Conservation (phyloP, 2,888 invertebrate genomes). For the Cerastis rubricosa region DNA sequence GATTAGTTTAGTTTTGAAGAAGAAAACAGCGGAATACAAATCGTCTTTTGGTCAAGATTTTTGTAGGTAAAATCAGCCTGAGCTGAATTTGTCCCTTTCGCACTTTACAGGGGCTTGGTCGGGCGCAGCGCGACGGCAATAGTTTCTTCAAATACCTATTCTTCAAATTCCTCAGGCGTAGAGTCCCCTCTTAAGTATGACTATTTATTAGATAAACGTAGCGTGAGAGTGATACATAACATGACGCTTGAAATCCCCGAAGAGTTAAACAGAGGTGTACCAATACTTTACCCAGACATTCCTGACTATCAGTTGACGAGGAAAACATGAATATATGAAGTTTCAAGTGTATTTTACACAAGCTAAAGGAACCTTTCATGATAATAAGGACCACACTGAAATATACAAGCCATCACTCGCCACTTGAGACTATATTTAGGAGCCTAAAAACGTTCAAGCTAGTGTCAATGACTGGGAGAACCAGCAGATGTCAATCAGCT, state of each 20-base stretch:
- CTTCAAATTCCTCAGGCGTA: too few species aligned
- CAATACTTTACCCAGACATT: neutral
- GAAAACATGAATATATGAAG: neutral
- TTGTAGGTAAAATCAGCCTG: too few species aligned
- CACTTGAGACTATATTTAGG: conserved; percentile 46
- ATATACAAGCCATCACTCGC: neutral
- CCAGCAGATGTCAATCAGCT: conserved; percentile 52
- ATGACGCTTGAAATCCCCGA: neutral
- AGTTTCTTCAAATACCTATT: too few species aligned
- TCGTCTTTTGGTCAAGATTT: too few species aligned
- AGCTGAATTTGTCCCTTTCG: too few species aligned
- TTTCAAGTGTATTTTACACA: neutral
- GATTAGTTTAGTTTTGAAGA: too few species aligned
- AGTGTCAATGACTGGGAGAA: conserved; percentile 49
- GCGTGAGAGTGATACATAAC: too few species aligned
- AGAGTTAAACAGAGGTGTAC: neutral
- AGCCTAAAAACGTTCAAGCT: conserved; percentile 24
- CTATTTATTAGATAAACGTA: neutral
- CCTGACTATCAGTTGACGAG: neutral
- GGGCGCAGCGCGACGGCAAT: too few species aligned
- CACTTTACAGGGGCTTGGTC: too few species aligned
- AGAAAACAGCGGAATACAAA: too few species aligned
- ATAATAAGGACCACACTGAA: conserved; percentile 21
- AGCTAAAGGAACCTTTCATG: neutral
- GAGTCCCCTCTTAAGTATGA: neutral